phyloP scores from a whole-genome alignment of 1,140 invertebrate species.

The Protaetia brevitarsis region DNA sequence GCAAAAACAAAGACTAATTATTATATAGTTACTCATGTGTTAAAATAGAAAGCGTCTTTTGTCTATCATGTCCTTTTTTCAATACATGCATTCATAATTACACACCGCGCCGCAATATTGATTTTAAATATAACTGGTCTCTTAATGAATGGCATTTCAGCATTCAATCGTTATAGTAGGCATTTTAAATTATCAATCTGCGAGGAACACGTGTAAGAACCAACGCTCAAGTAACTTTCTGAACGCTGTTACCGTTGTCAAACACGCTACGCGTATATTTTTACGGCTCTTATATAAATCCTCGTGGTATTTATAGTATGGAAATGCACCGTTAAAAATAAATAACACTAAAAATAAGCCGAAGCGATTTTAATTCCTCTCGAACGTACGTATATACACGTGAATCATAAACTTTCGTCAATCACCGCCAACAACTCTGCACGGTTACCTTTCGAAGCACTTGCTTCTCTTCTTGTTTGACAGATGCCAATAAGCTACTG shows the following conservation, averaged over 20 bases:
- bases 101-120: no score
- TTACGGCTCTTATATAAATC: constrained; percentile 15
- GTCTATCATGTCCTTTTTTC: no score
- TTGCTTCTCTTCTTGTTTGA: not conserved
- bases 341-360: constrained; percentile 13
- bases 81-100: no score
- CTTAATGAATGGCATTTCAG: no score
- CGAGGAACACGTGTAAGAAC: not conserved
- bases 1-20: no score
- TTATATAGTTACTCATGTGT: no score
- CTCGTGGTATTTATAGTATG: not conserved
- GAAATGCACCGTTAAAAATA: constrained; percentile 12
- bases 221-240: not conserved
- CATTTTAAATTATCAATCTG: no score
- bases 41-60: no score
- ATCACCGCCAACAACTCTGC: not conserved
- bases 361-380: constrained; percentile 3
- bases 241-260: not conserved
- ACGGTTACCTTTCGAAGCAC: not conserved
- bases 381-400: not conserved
- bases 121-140: no score
- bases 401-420: constrained; percentile 8
- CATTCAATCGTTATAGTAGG: no score
- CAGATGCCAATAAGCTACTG: not conserved
- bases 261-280: constrained; percentile 1